Evolutionary conservation across 2,888 invertebrate species (phyloP).

Genomic region (Limnephilus auricula): DNA sequence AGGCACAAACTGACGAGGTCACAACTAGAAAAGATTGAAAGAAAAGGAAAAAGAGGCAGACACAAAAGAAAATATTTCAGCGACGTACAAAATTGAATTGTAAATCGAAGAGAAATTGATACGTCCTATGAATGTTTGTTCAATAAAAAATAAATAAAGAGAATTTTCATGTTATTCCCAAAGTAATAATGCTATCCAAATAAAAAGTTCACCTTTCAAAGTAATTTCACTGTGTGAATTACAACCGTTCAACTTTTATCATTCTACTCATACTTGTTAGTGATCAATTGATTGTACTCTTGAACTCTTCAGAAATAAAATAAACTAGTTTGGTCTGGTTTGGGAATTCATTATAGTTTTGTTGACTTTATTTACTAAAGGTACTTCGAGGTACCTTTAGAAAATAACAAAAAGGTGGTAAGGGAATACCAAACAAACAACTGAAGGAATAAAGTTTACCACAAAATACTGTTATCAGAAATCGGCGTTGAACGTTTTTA

Average conservation of each 20-base stretch:
- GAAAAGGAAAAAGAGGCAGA: not conserved
- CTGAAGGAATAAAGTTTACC: not conserved
- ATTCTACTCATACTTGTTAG: not conserved
- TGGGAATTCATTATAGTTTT: not conserved
- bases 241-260: not conserved
- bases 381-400: not conserved
- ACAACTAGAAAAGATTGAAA: not conserved
- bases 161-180: not conserved
- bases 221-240: not conserved
- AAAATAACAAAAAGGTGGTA: not conserved
- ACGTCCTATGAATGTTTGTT: not conserved
- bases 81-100: not conserved
- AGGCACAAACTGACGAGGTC: not conserved
- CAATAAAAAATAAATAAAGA: not conserved
- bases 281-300: not conserved
- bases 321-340: not conserved
- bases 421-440: conserved; percentile 1
- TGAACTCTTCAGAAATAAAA: not conserved
- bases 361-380: not conserved
- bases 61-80: not conserved
- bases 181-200: not conserved
- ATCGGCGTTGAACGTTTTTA: not conserved
- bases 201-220: not conserved
- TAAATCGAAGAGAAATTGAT: not conserved
- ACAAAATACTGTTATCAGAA: not conserved